phyloP scores from a whole-genome alignment of 2,888 invertebrate genomes.

The Stramonita haemastoma region DNA sequence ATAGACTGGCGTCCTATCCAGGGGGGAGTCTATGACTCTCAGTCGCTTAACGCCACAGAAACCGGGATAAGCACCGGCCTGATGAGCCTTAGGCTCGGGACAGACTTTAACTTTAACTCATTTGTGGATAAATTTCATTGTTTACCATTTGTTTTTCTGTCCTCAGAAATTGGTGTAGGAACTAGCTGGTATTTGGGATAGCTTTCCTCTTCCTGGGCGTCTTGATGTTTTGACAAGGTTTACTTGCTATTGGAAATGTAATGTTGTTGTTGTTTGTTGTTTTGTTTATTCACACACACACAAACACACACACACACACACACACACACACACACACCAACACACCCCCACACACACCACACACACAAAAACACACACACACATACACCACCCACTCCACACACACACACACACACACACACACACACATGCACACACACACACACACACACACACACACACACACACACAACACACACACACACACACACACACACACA shows the following conservation, averaged over 20 bases:
- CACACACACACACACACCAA: neutral
- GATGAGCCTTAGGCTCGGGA: too few species aligned
- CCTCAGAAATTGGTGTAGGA: slow-evolving; percentile 93
- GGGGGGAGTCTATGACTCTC: too few species aligned
- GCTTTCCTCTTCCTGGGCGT: slow-evolving; percentile 97
- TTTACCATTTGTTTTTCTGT: slow-evolving; percentile 49
- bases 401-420: neutral
- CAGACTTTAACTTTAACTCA: too few species aligned
- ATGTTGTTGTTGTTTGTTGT: slow-evolving; percentile 78
- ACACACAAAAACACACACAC: neutral
- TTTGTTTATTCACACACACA: neutral
- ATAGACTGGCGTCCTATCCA: too few species aligned
- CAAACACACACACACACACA: too few species aligned
- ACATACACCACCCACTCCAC: neutral
- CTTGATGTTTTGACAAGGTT: slow-evolving; percentile 86
- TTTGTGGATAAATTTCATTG: neutral
- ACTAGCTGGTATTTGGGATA: slow-evolving; percentile 92
- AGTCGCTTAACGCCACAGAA: too few species aligned
- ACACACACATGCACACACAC: neutral
- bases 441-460: too few species aligned
- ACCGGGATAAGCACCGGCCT: too few species aligned
- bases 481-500: neutral
- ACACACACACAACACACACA: neutral
- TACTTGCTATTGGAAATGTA: slow-evolving; percentile 99
- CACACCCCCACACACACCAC: neutral